Evolutionary conservation across 1,140 invertebrate genomes (phyloP), one percentile per base, ranked within the genome.

Genomic region (Papilio polytes): DNA sequence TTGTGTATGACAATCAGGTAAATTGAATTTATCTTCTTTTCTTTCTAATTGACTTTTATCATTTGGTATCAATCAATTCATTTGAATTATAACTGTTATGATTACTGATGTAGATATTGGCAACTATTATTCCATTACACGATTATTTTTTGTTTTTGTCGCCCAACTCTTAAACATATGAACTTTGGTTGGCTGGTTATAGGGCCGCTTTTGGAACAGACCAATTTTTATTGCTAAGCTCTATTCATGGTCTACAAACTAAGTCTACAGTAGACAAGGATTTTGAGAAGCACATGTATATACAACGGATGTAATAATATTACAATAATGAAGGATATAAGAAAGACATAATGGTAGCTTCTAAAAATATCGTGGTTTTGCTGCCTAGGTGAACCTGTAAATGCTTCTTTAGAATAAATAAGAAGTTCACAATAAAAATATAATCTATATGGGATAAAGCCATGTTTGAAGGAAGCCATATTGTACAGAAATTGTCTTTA

Each of bases 281-380:
- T 41, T 41, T 41, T 41, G 36, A 41, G 36, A 41, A 41, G 8
- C 36, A 41, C 7, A 41, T 41, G 36, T 0, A 41, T 1, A 41
- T 63, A 12, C 2, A 70, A 36, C 63, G 3, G 10, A 70, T 3
- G 31, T 70, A 70, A 70, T 70, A 70, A 70, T 31, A 70, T 70
- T 70, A 26, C 13, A 31, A 70, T 70, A 70, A 26, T 70, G 63
- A 70, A 31, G 63, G 31, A 63, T 26, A 31, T 63, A 26, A 63
- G 63, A 66, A 15, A 12, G 63, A 3, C 26, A 4, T 13, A 70
- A 74, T 2, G 15, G 13, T 20, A 74, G 20, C 46, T 74, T 53
- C 26, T 4, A 12, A 48, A 78, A 78, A n/a, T n/a, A n/a, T n/a
- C n/a, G n/a, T n/a, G n/a, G n/a, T n/a, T n/a, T n/a, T 15, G 1